Percentiles rank a stretch among this genome's conserved stretches.
Evolutionary conservation across 2,113 vertebrate species (phyloP).

Genomic region (Odocoileus hemionus): DNA sequence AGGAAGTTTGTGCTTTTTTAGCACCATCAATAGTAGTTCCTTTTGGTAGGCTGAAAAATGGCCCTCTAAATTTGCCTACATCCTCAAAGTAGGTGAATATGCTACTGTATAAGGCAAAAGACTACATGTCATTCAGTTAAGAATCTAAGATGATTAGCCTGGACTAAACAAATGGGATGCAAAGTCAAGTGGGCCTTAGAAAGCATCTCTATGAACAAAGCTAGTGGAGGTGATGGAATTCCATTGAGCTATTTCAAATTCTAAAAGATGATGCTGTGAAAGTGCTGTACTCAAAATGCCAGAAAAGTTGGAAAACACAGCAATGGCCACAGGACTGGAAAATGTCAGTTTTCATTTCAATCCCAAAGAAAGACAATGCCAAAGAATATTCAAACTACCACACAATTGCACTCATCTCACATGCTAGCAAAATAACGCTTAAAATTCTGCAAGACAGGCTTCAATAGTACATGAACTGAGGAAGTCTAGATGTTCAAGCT

Average conservation of each 20-base stretch:
- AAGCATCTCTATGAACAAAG: neutral
- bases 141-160: neutral
- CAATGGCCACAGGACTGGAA: neutral
- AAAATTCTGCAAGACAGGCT: neutral
- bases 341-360: neutral
- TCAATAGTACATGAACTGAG: neutral
- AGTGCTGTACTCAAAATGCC: neutral
- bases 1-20: neutral
- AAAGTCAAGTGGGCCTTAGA: neutral
- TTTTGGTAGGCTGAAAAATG: neutral
- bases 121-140: neutral
- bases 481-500: neutral
- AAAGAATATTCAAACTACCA: neutral
- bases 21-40: neutral
- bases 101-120: neutral
- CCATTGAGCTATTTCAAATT: neutral
- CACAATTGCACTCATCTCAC: neutral
- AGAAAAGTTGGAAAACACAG: neutral
- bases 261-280: neutral
- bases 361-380: neutral
- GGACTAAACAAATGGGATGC: neutral
- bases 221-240: neutral
- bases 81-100: neutral
- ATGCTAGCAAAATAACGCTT: neutral
- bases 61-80: neutral